A percentile compares a stretch with the other conserved stretches of the same genome.
Evolutionary conservation across 2,113 vertebrate genomes (phyloP).

Genomic region (Dolichotis patagonum): DNA sequence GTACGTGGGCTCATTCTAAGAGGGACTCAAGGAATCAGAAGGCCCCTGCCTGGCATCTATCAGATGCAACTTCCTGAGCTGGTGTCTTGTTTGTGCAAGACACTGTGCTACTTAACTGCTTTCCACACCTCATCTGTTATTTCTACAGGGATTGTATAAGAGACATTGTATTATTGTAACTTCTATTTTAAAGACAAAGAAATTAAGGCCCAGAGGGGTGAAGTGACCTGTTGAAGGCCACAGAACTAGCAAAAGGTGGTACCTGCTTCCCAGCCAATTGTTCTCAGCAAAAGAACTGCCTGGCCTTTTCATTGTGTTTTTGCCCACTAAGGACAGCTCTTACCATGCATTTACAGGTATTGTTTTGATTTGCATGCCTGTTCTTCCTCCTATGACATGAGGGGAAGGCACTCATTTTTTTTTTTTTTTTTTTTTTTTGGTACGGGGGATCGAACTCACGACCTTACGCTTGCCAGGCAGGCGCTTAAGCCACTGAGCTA

Average conservation of each 20-base stretch:
- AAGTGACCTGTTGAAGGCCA: background rate
- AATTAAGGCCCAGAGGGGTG: background rate
- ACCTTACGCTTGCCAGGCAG: too few relatives aligned
- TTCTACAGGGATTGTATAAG: background rate
- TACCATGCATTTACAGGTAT: background rate
- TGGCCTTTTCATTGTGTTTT: background rate
- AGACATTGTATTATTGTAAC: background rate
- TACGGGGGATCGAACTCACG: too few relatives aligned
- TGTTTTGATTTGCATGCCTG: background rate
- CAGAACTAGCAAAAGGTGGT: constrained; percentile 6
- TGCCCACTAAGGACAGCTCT: background rate
- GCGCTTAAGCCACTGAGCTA: too few relatives aligned
- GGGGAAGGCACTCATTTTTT: background rate
- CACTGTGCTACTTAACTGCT: background rate
- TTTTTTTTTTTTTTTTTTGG: too few relatives aligned
- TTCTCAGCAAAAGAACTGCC: background rate
- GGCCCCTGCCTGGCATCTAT: background rate
- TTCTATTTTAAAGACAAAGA: constrained; percentile 33
- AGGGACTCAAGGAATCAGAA: background rate
- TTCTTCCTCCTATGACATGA: background rate
- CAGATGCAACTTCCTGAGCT: background rate
- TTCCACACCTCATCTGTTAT: background rate
- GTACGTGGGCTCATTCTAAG: background rate
- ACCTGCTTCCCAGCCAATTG: background rate
- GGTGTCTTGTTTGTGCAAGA: background rate